These are phyloP conservation scores for Polia nebulosa DNA, from an alignment of 2,888 invertebrate genomes.

Conservation along the genomic window DNA sequence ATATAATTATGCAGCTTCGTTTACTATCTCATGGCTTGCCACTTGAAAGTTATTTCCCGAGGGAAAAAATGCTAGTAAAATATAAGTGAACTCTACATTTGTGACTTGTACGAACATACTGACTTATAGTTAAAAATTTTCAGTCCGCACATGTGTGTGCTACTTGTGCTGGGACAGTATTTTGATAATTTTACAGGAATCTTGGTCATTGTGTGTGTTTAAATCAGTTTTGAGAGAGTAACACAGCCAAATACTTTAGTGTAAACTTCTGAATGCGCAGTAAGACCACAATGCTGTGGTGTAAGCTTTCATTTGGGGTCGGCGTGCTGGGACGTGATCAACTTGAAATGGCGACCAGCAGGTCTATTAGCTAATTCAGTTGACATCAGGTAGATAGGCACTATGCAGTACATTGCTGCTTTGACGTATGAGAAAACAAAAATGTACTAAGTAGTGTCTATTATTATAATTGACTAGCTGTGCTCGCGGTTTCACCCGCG, in stretches of 20 bases:
- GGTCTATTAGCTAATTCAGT: no score
- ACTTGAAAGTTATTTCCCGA: conserved; percentile 33
- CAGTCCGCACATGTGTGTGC: not conserved
- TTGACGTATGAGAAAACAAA: no score
- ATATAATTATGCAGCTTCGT: not conserved
- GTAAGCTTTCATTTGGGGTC: not conserved
- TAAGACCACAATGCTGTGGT: not conserved
- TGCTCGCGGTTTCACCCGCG: no score
- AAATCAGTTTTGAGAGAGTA: conserved; percentile 15
- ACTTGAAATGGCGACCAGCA: not conserved
- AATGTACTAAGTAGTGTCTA: no score
- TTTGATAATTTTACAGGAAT: not conserved
- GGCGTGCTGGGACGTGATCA: not conserved
- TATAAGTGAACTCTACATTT: conserved; percentile 6
- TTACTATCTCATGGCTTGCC: conserved; percentile 13
- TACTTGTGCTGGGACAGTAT: not conserved
- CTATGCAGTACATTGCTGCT: no score
- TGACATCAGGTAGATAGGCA: no score
- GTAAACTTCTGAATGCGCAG: not conserved
- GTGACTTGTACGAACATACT: not conserved
- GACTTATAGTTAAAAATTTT: conserved; percentile 4
- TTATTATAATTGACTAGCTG: no score
- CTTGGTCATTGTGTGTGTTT: not conserved
- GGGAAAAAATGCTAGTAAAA: not conserved
- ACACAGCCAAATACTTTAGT: not conserved